Percentiles rank a stretch among this genome's conserved stretches.
Conservation (phyloP, 2,113 vertebrate genomes). For the Sisor rabdophorus region DNA sequence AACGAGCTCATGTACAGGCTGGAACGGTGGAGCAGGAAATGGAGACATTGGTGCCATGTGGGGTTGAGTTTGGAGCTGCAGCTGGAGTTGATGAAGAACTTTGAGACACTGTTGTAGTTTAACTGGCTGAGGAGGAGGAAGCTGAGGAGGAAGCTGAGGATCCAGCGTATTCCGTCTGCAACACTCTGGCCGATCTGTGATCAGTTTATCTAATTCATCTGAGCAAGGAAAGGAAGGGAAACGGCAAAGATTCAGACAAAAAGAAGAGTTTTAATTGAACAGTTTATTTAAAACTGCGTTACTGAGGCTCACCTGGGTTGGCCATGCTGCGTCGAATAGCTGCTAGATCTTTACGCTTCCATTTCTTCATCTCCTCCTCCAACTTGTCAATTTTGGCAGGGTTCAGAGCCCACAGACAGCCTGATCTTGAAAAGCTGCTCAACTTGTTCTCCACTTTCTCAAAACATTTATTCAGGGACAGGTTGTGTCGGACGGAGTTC, state of each 20-base stretch:
- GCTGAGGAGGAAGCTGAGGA: too few species aligned
- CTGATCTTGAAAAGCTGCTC: constrained; percentile 88
- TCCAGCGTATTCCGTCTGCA: constrained; percentile 78
- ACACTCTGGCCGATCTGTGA: constrained; percentile 88
- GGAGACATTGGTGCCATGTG: constrained; percentile 81
- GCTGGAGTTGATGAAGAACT: constrained; percentile 77
- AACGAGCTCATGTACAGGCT: constrained; percentile 69
- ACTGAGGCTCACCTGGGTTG: constrained; percentile 78
- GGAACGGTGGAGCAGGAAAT: constrained; percentile 84
- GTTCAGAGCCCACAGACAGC: constrained; percentile 96
- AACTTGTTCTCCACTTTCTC: constrained; percentile 97
- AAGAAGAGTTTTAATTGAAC: too few species aligned
- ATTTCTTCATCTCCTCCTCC: constrained; percentile 99
- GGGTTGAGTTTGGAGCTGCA: constrained; percentile 84
- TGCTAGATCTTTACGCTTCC: constrained; percentile 93
- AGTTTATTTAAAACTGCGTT: not conserved
- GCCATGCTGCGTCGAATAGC: constrained; percentile 97
- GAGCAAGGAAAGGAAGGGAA: constrained; percentile 34
- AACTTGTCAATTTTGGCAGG: constrained; percentile 97
- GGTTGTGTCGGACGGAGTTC: constrained; percentile 95
- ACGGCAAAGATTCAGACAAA: not conserved
- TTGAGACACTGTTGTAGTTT: constrained; percentile 85
- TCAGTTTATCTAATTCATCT: constrained; percentile 97
- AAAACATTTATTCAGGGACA: constrained; percentile 97
- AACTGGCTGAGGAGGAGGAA: constrained; percentile 72